Evolutionary conservation across 2,888 invertebrate species (phyloP), one percentile per base, ranked within the genome.

Genomic region (Uropetala carovei): DNA sequence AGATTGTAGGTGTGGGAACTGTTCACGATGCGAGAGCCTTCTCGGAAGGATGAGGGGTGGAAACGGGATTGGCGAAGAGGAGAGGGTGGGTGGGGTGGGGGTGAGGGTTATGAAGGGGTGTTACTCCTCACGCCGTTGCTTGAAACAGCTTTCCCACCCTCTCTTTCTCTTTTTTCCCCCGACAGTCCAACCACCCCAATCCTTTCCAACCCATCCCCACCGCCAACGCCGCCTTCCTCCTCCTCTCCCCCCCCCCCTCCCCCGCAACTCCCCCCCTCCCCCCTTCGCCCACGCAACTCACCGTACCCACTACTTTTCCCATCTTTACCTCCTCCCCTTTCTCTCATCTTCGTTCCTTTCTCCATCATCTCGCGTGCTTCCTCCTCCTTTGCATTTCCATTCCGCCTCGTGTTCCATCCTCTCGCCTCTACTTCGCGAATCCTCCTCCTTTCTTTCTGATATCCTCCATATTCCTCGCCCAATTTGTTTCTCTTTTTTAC

Each of bases 121-220:
- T 75, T 75, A 75, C 27, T 75, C 75, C 75, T 75, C 75, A 75
- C 75, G 75, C 75, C 75, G 75, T 75, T 75, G 75, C 75, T 75
- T 11, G 75, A 75, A 75, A 75, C 75, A 13, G 75, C 75, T 75
- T 75, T 75, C 75, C 75, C 75, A 75, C 75, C 22, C 27, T 27
- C 75, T 27, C 68, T 68, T 18, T n/a, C 68, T 68, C 68, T 43
- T 43, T 43, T 43, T 43, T n/a, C 64, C 68, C 68, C 68, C 68
- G 18, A 27, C 75, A 75, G 75, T 75, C 75, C 75, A 75, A 75
- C 75, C 22, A 75, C 75, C 75, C 75, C 75, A 75, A 27, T 27
- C 75, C 75, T 5, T 27, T 8, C 75, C 22, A 11, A 13, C 75
- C 14, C 16, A 22, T 27, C 10, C 75, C 68, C n/a, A 0, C 16